Evolutionary conservation across 2,888 invertebrate species (phyloP).

Genomic region (Napeogenes sylphis): DNA sequence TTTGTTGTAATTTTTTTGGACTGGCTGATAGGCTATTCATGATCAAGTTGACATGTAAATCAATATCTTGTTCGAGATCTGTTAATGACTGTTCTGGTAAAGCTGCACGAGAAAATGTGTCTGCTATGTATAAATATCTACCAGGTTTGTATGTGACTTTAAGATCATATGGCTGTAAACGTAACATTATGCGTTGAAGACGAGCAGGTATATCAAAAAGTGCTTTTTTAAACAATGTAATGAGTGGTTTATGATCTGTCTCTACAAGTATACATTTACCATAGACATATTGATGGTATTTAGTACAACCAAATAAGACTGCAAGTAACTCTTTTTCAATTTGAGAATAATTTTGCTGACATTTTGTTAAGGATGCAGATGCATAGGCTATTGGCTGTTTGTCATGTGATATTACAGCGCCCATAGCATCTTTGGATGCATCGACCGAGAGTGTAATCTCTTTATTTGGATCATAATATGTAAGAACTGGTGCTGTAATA

Average conservation of each 20-base stretch:
- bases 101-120: conserved; percentile 17
- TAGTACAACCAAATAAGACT: conserved; percentile 20
- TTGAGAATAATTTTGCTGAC: conserved; percentile 20
- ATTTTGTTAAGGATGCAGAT: conserved; percentile 16
- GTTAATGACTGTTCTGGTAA: conserved; percentile 4
- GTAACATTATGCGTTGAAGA: conserved; percentile 20
- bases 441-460: conserved; percentile 20
- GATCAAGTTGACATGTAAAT: conserved; percentile 16
- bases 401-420: conserved; percentile 19
- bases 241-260: conserved; percentile 14
- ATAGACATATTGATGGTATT: conserved; percentile 27
- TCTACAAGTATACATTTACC: conserved; percentile 10
- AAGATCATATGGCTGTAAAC: conserved; percentile 16
- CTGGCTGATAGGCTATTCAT: too few species aligned
- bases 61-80: conserved; percentile 7
- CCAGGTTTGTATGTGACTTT: conserved; percentile 20
- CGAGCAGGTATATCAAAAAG: conserved; percentile 14
- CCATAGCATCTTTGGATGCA: conserved; percentile 9
- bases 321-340: conserved; percentile 21
- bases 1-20: too few species aligned
- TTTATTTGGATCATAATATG: conserved; percentile 20
- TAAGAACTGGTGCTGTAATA: conserved; percentile 20
- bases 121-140: conserved; percentile 16
- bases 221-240: conserved; percentile 2
- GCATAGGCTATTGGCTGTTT: conserved; percentile 26